phyloP scores from a whole-genome alignment of 2,888 invertebrate genomes.

The Drosophila paramelanica region DNA sequence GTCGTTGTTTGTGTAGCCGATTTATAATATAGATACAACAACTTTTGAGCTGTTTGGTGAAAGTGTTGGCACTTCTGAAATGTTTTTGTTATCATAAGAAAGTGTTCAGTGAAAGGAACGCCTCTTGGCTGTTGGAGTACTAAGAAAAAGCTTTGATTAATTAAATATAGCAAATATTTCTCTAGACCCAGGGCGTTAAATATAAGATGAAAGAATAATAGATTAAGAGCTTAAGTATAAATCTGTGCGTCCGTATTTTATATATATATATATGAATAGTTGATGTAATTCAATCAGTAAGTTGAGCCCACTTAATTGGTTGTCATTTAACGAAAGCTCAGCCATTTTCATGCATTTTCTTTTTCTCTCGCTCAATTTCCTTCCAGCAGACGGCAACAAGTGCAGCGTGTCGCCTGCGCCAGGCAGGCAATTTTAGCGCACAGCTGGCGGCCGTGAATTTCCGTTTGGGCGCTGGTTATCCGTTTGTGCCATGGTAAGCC shows the following conservation, averaged over 20 bases:
- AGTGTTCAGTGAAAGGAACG: not conserved
- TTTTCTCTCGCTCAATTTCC: constrained; percentile 24
- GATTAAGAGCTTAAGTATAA: too few relatives aligned
- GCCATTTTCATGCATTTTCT: constrained; percentile 21
- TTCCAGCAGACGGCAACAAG: constrained; percentile 60
- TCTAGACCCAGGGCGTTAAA: not conserved
- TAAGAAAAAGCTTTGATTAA: constrained; percentile 4
- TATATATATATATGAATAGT: not conserved
- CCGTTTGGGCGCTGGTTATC: constrained; percentile 27
- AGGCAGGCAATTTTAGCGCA: constrained; percentile 58
- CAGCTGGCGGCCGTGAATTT: constrained; percentile 71
- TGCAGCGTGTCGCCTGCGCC: constrained; percentile 41
- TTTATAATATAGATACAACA: constrained; percentile 23
- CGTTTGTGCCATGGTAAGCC: constrained; percentile 70
- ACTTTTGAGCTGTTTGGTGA: constrained; percentile 12
- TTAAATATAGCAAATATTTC: not conserved
- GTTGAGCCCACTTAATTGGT: constrained; percentile 22
- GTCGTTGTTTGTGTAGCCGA: constrained; percentile 5
- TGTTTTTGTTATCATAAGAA: constrained; percentile 1
- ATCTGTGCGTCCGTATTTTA: not conserved
- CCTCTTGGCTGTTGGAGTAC: not conserved
- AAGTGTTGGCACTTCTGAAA: constrained; percentile 23
- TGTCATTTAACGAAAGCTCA: constrained; percentile 24
- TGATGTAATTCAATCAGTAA: not conserved
- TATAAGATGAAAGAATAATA: constrained; percentile 7